phyloP scores from a whole-genome alignment of 2,888 invertebrate genomes.

The Schizotus pectinicornis region DNA sequence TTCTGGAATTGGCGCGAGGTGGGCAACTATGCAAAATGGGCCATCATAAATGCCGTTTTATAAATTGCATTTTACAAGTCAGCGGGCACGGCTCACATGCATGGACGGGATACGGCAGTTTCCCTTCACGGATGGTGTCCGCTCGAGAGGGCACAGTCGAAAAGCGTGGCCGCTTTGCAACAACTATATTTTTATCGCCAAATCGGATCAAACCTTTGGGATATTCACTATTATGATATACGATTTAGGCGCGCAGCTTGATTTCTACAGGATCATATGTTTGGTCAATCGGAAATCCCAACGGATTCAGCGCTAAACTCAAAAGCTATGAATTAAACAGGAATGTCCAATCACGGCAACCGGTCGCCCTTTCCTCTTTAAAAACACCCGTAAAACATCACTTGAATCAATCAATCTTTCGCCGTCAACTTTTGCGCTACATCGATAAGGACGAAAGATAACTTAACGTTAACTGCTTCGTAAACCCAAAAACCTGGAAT shows the following conservation, averaged over 20 bases:
- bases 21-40: constrained; percentile 33
- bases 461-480: too few species aligned
- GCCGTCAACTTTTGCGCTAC: constrained; percentile 16
- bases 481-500: too few species aligned
- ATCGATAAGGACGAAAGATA: constrained; percentile 11
- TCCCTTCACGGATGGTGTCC: constrained; percentile 28
- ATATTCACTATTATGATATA: constrained; percentile 33
- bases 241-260: constrained; percentile 28
- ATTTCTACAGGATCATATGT: constrained; percentile 24
- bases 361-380: constrained; percentile 12
- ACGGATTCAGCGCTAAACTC: constrained; percentile 25
- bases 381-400: constrained; percentile 15
- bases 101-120: constrained; percentile 26
- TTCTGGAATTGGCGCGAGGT: not conserved
- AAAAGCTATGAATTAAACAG: constrained; percentile 31
- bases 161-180: constrained; percentile 22
- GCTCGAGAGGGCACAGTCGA: constrained; percentile 22
- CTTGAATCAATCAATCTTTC: constrained; percentile 26
- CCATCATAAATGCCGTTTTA: constrained; percentile 38
- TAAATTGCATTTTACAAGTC: constrained; percentile 40
- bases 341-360: constrained; percentile 19
- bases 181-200: constrained; percentile 33
- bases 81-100: constrained; percentile 33
- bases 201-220: constrained; percentile 29
- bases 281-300: constrained; percentile 29